These are phyloP conservation scores for Conus ventricosus DNA, from an alignment of 1,140 invertebrate genomes.

Conservation along the genomic window DNA sequence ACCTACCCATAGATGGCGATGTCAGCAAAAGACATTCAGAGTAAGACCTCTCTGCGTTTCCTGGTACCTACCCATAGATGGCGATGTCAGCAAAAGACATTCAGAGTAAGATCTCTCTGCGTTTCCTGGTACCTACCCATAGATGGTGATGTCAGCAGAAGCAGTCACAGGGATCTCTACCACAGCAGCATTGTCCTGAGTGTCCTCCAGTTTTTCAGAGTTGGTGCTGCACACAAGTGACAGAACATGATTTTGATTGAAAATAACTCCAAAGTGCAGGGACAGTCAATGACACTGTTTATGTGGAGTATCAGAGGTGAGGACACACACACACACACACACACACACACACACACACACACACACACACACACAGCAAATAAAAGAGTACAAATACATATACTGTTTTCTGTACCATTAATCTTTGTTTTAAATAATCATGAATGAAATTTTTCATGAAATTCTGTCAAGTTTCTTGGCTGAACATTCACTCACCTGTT, in stretches of 20 bases:
- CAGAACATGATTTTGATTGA: too few species aligned
- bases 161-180: conserved; percentile 52
- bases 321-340: conserved; percentile 37
- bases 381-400: background rate
- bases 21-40: too few species aligned
- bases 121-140: conserved; percentile 42
- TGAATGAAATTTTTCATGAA: too few species aligned
- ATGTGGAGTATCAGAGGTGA: conserved; percentile 48
- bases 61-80: too few species aligned
- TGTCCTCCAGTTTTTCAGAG: conserved; percentile 44
- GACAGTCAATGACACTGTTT: too few species aligned
- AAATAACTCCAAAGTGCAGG: too few species aligned
- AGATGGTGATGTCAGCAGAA: conserved; percentile 51
- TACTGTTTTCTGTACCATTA: background rate
- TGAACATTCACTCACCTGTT: conserved; percentile 55
- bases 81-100: background rate
- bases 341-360: too few species aligned
- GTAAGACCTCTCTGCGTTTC: too few species aligned
- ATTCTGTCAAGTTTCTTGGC: background rate
- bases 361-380: too few species aligned
- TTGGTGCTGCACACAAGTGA: conserved; percentile 52
- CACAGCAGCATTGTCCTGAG: conserved; percentile 15
- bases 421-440: background rate
- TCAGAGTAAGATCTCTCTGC: background rate
- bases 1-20: too few species aligned